phyloP scores from a whole-genome alignment of 2,113 vertebrate genomes.

The Sciurus niger region DNA sequence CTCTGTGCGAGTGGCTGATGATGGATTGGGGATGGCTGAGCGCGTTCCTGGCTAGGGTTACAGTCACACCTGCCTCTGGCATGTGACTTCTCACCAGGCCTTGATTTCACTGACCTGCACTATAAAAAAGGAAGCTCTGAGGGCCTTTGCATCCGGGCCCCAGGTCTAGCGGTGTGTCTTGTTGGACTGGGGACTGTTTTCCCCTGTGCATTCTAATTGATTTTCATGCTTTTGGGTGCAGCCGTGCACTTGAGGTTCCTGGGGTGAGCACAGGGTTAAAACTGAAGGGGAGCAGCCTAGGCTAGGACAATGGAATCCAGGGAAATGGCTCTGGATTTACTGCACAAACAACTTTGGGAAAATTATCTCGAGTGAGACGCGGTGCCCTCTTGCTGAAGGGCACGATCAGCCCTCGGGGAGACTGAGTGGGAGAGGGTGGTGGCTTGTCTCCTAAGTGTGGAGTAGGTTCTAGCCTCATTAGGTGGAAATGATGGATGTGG shows the following conservation, averaged over 20 bases:
- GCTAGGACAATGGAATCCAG: fast-evolving
- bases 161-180: fast-evolving
- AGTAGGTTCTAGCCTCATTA: background rate
- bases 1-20: fast-evolving
- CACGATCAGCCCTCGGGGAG: background rate
- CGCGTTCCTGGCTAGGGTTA: fast-evolving
- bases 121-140: background rate
- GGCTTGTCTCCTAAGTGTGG: fast-evolving
- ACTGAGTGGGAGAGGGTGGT: background rate
- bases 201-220: background rate
- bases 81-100: background rate
- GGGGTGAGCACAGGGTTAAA: background rate
- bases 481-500: background rate
- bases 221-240: background rate
- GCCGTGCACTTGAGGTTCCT: background rate
- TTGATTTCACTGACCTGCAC: background rate
- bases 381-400: fast-evolving
- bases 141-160: background rate
- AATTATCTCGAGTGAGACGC: background rate
- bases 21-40: background rate
- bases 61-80: background rate
- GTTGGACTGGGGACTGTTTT: background rate
- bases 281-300: background rate
- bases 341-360: background rate
- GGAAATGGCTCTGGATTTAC: fast-evolving